These are phyloP conservation scores for Tetragnatha montana DNA, from an alignment of 2,888 invertebrate genomes.

Conservation along the genomic window DNA sequence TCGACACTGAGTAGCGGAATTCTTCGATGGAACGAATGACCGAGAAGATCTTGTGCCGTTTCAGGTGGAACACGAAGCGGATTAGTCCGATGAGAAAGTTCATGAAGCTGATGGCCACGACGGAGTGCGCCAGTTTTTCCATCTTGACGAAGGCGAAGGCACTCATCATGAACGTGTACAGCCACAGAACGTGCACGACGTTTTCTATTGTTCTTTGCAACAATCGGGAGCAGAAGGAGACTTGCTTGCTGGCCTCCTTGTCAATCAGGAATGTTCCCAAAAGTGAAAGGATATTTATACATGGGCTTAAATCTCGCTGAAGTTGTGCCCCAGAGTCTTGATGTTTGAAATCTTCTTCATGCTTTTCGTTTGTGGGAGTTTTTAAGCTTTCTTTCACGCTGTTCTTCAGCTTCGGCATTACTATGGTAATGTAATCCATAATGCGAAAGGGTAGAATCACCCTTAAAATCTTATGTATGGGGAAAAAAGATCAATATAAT, in stretches of 20 bases:
- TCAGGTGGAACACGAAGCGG: slow-evolving; percentile 31
- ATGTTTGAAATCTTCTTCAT: neutral
- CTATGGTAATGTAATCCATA: slow-evolving; percentile 24
- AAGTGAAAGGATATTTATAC: slow-evolving; percentile 36
- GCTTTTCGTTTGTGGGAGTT: slow-evolving; percentile 1
- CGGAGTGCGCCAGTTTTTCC: slow-evolving; percentile 8
- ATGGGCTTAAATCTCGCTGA: slow-evolving; percentile 36
- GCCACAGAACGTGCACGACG: slow-evolving; percentile 27
- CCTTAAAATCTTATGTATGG: too few species aligned
- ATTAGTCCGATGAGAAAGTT: slow-evolving; percentile 48
- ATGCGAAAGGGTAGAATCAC: too few species aligned
- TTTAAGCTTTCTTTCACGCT: neutral
- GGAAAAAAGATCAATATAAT: too few species aligned
- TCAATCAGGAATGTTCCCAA: slow-evolving; percentile 35
- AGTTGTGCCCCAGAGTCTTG: neutral
- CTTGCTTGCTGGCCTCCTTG: neutral
- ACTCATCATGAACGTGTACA: slow-evolving; percentile 36
- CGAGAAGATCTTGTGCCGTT: slow-evolving; percentile 15
- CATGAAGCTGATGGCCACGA: slow-evolving; percentile 43
- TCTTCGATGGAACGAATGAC: slow-evolving; percentile 30
- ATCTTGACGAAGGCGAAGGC: slow-evolving; percentile 20
- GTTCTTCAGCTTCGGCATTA: slow-evolving; percentile 3
- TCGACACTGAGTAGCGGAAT: slow-evolving; percentile 6
- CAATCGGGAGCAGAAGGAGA: neutral
- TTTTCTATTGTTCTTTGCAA: slow-evolving; percentile 4